Percentiles rank a stretch among this genome's conserved stretches.
phyloP scores from a whole-genome alignment of 1,140 invertebrate genomes.

The Galendromus occidentalis region DNA sequence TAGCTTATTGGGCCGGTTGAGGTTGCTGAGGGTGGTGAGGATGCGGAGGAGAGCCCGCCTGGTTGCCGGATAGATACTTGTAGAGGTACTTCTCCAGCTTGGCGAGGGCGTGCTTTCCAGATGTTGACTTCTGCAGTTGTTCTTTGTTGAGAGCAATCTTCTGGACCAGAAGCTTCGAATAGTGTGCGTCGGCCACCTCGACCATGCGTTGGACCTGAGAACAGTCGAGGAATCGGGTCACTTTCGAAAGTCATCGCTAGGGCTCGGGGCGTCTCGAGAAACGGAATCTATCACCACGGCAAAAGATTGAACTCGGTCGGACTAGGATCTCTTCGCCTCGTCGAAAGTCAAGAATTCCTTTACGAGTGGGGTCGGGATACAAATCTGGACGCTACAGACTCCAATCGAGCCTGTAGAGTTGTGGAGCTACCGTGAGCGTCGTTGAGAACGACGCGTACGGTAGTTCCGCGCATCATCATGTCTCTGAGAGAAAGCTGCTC shows the following conservation, averaged over 20 bases:
- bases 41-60: slow-evolving; percentile 8
- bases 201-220: slow-evolving; percentile 9
- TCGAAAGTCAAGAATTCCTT: too few relatives aligned
- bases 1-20: not conserved
- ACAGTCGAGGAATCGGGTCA: not conserved
- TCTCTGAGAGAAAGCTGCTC: not conserved
- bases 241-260: too few relatives aligned
- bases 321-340: too few relatives aligned
- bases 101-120: slow-evolving; percentile 2
- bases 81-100: slow-evolving; percentile 8
- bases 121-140: slow-evolving; percentile 6
- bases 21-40: slow-evolving; percentile 7
- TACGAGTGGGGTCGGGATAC: too few relatives aligned
- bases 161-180: slow-evolving; percentile 5
- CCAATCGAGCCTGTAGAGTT: too few relatives aligned
- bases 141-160: slow-evolving; percentile 6
- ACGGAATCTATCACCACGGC: too few relatives aligned
- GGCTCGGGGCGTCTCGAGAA: too few relatives aligned
- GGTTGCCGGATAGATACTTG: slow-evolving; percentile 9
- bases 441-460: too few relatives aligned
- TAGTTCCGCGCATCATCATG: too few relatives aligned
- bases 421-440: too few relatives aligned
- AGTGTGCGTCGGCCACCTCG: slow-evolving; percentile 4
- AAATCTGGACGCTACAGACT: too few relatives aligned
- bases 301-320: too few relatives aligned